Evolutionary conservation across 2,888 invertebrate genomes (phyloP), one percentile per base, ranked within the genome.

Genomic region (Hipparchia sbordonii): DNA sequence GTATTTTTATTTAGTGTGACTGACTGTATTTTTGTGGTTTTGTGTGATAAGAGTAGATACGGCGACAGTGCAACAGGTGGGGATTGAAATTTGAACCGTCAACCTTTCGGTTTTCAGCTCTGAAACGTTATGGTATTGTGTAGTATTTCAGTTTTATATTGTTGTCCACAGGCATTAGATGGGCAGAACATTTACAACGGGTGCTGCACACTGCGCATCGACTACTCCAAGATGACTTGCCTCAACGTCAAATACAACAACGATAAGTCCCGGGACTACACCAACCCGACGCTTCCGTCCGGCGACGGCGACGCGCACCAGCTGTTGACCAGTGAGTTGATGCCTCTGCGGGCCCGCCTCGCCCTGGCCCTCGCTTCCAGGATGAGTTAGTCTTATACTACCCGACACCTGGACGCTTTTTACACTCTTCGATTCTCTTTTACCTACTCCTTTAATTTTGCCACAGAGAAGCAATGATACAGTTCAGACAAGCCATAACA

Each of bases 221-320:
- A 99, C 94, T 99, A 99, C 95, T 99, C 99, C 83, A 99, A 99
- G 95, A 96, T 99, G 96, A 97, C 98, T 83, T 98, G 98, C 83
- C 95, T 99, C 84, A 99, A 99, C 94, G 99, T 99, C 82, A 99
- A 99, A 92, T 99, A 99, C 95, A 99, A 99, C 95, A 99, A 99
- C 94, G 99, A 99, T 95, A 99, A 99, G 95, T 99, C 98, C 76
- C 95, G 99, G 76, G 99, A 99, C 95, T 99, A 99, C 95, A 99
- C 99, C 82, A 99, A 99, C 94, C 99, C 99, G 70, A 97, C 97
- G 88, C 96, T 99, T 88, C 99, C 99, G 6, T 98, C 98, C 70
- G 99, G 99, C 69, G 99, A 99, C 81, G 95, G 95, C 45, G 95
- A 95, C 77, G 89, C 92, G 70, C 95, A 95, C 84, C 94, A 95